phyloP scores from a whole-genome alignment of 2,888 invertebrate genomes.

The Lepidocyrtinus sp. region DNA sequence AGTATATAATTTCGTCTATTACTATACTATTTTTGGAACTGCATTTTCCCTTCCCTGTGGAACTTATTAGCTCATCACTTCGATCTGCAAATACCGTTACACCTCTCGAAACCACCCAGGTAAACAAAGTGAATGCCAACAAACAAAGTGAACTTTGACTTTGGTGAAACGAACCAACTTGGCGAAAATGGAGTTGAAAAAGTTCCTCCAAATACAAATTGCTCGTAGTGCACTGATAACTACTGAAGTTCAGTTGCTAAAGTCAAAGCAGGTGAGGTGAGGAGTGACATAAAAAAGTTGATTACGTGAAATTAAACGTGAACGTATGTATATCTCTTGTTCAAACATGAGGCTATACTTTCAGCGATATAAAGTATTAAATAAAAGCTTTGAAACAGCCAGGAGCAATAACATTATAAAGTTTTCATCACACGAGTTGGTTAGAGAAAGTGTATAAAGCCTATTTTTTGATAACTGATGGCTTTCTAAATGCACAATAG shows the following conservation, averaged over 20 bases:
- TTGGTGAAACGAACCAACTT: neutral
- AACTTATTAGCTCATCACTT: neutral
- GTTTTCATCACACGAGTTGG: neutral
- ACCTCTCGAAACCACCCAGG: neutral
- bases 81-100: neutral
- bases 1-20: neutral
- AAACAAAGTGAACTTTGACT: neutral
- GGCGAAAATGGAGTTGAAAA: neutral
- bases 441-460: slow-evolving; percentile 5
- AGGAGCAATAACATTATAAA: neutral
- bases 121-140: neutral
- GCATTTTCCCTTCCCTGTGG: no score
- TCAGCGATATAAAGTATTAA: neutral
- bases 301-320: neutral
- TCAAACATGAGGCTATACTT: neutral
- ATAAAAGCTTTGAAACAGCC: neutral
- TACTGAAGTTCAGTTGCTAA: neutral
- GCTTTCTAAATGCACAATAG: slow-evolving; percentile 10
- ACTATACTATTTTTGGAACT: no score
- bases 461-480: slow-evolving; percentile 6
- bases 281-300: neutral
- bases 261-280: neutral
- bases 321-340: neutral
- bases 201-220: neutral
- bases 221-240: neutral